A percentile compares a stretch with the other conserved stretches of the same genome.
Conservation (phyloP, 2,797 vertebrate genomes). For the Pachyuromys duprasi region DNA sequence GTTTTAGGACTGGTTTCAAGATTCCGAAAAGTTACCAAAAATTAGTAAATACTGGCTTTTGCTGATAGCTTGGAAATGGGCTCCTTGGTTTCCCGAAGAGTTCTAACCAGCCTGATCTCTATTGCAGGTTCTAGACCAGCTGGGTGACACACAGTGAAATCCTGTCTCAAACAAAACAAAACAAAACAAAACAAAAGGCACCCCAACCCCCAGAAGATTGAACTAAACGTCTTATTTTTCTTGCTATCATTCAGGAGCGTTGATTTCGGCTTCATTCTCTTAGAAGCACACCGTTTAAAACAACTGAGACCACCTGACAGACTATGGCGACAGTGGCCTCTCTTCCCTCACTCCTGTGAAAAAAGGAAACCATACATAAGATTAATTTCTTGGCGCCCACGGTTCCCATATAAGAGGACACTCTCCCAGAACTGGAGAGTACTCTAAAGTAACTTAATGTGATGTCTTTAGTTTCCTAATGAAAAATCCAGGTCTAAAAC, state of each 20-base stretch:
- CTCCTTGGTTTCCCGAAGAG: neutral
- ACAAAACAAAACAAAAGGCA: neutral
- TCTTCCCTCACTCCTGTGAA: neutral
- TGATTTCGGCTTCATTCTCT: neutral
- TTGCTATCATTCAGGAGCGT: neutral
- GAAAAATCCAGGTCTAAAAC: constrained; percentile 25
- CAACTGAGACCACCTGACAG: neutral
- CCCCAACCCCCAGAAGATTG: neutral
- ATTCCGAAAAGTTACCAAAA: constrained; percentile 9
- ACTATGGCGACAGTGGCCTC: neutral
- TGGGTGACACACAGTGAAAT: neutral
- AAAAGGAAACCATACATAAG: neutral
- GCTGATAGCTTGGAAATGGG: neutral
- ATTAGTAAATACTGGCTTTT: neutral
- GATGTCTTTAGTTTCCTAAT: constrained; percentile 39
- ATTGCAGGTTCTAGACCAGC: neutral
- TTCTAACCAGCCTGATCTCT: neutral
- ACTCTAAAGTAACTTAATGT: neutral
- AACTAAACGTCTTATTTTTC: constrained; percentile 11
- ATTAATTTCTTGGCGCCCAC: neutral
- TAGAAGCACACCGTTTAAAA: constrained; percentile 24
- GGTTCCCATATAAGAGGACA: neutral
- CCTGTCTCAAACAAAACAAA: neutral
- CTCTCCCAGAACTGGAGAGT: neutral
- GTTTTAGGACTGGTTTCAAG: constrained; percentile 11